These are phyloP conservation scores for Drosophila cardini DNA, from an alignment of 1,140 invertebrate genomes.

Conservation along the genomic window DNA sequence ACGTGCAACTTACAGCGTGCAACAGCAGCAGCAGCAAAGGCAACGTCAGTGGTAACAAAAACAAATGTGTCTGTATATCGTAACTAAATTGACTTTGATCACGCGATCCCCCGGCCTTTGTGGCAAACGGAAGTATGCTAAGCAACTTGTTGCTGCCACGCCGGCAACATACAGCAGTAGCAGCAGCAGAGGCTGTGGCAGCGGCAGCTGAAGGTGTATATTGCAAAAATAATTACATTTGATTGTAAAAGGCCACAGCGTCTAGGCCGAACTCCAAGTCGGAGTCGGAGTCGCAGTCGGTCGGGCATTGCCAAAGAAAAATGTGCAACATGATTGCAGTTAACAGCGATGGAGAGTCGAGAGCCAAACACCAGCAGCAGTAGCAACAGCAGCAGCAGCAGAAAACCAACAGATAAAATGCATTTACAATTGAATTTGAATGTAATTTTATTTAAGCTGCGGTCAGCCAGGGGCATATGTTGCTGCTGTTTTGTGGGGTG, in stretches of 20 bases:
- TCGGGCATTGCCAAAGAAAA: constrained; percentile 69
- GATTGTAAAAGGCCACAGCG: constrained; percentile 81
- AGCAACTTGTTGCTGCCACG: constrained; percentile 79
- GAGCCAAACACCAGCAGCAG: constrained; percentile 42
- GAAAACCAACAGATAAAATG: constrained; percentile 84
- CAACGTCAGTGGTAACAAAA: constrained; percentile 58
- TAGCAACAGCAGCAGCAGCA: constrained; percentile 45
- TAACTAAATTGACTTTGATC: constrained; percentile 84
- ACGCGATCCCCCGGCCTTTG: constrained; percentile 78
- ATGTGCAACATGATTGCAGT: constrained; percentile 84
- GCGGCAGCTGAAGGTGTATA: constrained; percentile 78
- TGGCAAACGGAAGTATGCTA: constrained; percentile 82
- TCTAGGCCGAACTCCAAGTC: constrained; percentile 53
- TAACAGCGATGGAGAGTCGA: constrained; percentile 63
- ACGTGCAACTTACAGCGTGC: constrained; percentile 31
- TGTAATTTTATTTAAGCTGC: constrained; percentile 84
- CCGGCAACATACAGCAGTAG: constrained; percentile 43
- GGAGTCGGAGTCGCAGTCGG: constrained; percentile 11
- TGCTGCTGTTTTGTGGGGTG: constrained; percentile 20
- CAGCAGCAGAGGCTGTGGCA: constrained; percentile 21
- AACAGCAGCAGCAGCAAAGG: constrained; percentile 44
- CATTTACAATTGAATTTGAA: constrained; percentile 84
- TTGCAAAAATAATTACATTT: constrained; percentile 84
- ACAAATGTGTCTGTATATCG: constrained; percentile 83
- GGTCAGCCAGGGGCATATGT: constrained; percentile 71